These are phyloP conservation scores for Chrosomus eos DNA, from an alignment of 2,797 vertebrate genomes.

Conservation along the genomic window DNA sequence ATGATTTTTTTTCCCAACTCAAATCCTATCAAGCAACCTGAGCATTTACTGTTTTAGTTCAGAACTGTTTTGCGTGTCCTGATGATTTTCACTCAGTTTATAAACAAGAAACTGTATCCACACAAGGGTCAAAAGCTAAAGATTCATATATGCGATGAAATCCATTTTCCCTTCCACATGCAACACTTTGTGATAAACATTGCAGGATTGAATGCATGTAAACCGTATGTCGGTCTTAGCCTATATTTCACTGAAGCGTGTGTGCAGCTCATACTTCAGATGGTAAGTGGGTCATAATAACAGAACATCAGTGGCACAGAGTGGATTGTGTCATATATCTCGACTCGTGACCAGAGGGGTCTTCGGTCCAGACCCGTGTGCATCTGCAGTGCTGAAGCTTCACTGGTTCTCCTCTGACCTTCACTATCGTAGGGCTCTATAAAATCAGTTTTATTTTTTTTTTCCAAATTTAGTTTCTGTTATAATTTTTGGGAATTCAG, in stretches of 20 bases:
- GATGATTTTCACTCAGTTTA: background rate
- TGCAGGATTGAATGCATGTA: constrained; percentile 5
- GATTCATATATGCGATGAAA: background rate
- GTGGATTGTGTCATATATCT: constrained; percentile 9
- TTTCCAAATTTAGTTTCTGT: no score
- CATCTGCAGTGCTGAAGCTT: constrained; percentile 14
- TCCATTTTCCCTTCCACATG: background rate
- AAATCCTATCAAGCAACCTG: background rate
- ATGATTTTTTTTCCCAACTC: no score
- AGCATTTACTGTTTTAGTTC: background rate
- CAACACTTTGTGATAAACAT: constrained; percentile 3
- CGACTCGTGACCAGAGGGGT: constrained; percentile 12
- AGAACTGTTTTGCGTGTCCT: background rate
- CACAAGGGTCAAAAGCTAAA: background rate
- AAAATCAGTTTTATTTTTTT: no score
- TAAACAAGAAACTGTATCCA: background rate
- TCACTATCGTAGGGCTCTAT: no score
- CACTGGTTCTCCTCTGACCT: background rate
- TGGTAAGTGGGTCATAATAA: constrained; percentile 39
- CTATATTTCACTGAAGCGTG: background rate
- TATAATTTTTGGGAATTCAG: no score
- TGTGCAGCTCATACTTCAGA: constrained; percentile 12
- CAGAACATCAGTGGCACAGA: background rate
- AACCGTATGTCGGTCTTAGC: constrained; percentile 20
- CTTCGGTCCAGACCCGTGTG: constrained; percentile 20